Evolutionary conservation across 2,113 vertebrate species (phyloP), one percentile per base, ranked within the genome.

Genomic region (Butorides virescens): DNA sequence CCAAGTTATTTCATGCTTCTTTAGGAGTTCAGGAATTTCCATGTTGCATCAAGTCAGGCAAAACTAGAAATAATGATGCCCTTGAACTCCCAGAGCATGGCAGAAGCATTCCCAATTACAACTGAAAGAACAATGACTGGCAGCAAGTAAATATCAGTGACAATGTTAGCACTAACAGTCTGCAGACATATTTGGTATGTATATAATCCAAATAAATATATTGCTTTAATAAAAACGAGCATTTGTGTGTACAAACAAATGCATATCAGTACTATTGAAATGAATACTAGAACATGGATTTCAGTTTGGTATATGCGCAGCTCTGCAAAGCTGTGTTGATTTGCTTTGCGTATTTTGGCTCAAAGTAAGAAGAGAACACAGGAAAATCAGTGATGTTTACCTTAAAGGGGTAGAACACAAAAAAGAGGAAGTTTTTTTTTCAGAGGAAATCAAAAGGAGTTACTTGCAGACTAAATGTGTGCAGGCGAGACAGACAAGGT

Each of bases 261-360:
- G 15, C 2, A 0, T 15, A 17, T 44, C 23, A 6, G 7, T 17
- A 26, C 27, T 39, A 32, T 2, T 0, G 0, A 74, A 49, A 74
- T 9, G 3, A 32, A 59, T 15, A 29, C 42, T 4, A 29, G n/a
- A 88, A 46, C 5, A 9, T 0, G 8, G 67, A 8, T 29, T 74
- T 53, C 15, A 4, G 20, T 47, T 67, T 30, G 20, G 37, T 42
- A 7, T 1, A 3, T 15, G 15, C 0, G 0, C 19, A 42, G 42
- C 37, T 67, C 52, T 58, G 62, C 23, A 44, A 36, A 55, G 32
- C 39, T 56, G 3, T 8, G 22, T 47, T 29, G 17, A 59, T 92
- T 86, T 74, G 23, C 20, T 86, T 50, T 1, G 1, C 4, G 0
- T 7, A 1, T 11, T 4, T 42, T 74, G 10, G 63, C 29, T 74